Evolutionary conservation across 2,797 vertebrate genomes (phyloP).

Genomic region (Gambusia yucatana): DNA sequence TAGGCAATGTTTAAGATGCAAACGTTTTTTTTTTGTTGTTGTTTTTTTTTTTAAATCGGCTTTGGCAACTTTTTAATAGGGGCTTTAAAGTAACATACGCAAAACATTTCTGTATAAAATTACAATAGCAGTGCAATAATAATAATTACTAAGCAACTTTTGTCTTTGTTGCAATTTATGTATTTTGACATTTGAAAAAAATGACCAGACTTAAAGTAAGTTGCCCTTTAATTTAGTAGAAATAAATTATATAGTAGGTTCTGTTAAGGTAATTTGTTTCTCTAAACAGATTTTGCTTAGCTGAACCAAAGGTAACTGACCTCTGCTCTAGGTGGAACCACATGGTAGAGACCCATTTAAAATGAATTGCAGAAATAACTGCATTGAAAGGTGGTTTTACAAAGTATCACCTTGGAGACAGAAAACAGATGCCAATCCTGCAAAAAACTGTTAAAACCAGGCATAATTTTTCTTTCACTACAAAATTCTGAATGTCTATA

Average conservation of each 20-base stretch:
- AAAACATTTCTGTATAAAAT: not conserved
- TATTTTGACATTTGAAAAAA: not conserved
- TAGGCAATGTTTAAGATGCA: not conserved
- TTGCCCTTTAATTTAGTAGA: not conserved
- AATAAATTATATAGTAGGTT: not conserved
- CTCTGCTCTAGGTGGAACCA: not conserved
- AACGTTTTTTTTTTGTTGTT: fast-evolving
- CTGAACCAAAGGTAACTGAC: not conserved
- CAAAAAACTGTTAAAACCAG: not conserved
- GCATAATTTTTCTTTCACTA: not conserved
- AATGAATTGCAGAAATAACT: not conserved
- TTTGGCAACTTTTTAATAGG: not conserved
- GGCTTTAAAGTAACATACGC: not conserved
- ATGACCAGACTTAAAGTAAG: not conserved
- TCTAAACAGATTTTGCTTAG: not conserved
- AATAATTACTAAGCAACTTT: not conserved
- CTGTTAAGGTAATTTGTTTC: not conserved
- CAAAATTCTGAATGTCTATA: not conserved
- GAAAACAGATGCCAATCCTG: not conserved
- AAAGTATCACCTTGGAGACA: not conserved
- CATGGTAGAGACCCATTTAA: not conserved
- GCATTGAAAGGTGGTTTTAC: not conserved
- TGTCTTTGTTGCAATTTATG: not conserved
- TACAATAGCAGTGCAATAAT: not conserved
- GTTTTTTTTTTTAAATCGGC: not conserved